Evolutionary conservation across 23 tunicate genomes (phyloP), one percentile per base, ranked within the genome.

Genomic region (Styela plicata): DNA sequence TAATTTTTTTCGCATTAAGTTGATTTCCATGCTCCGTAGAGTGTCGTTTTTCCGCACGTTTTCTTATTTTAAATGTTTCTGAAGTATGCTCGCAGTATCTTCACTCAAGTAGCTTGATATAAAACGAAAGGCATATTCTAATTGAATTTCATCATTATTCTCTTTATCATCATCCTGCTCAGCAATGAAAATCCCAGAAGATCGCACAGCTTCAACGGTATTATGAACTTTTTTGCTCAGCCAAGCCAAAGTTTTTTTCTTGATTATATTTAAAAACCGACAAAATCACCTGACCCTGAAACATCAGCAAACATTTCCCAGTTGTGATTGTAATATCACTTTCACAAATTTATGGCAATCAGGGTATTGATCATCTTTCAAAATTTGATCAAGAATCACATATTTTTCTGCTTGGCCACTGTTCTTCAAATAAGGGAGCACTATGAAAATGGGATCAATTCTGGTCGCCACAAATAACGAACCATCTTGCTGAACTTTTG

Each of bases 221-320:
- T 66, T 74, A 73, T 85, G 53, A n/a, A 85, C 91, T 81, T 93
- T 93, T 16, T 7, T 29, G 27, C 74, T 79, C 77, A 93, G 65
- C 98, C 98, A 93, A 32, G 27, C 25, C 31, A 93, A n/a, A 5
- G 93, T 74, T 75, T 93, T 93, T 93, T 21, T 61, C 82, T 74
- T 93, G 87, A 80, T 81, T 88, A 53, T 74, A 93, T 69, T 91
- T 93, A 33, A 67, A 67, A 86, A 24, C 86, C 97, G 2, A 64
- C 44, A 26, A 85, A 82, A 31, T 83, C 97, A 65, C 62, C 85
- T 3, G 75, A 0, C 10, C 85, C 89, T 34, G 86, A 70, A 2
- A 44, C 3, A 35, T 91, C 90, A 18, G 89, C 84, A 64, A n/a
- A 91, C 70, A 20, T 77, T 62, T 22, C 76, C 63, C 61, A 83